Percentiles rank a stretch among this genome's conserved stretches.
These are phyloP conservation scores for Brachionus rubens DNA, from an alignment of 1,140 invertebrate species.

Conservation along the genomic window DNA sequence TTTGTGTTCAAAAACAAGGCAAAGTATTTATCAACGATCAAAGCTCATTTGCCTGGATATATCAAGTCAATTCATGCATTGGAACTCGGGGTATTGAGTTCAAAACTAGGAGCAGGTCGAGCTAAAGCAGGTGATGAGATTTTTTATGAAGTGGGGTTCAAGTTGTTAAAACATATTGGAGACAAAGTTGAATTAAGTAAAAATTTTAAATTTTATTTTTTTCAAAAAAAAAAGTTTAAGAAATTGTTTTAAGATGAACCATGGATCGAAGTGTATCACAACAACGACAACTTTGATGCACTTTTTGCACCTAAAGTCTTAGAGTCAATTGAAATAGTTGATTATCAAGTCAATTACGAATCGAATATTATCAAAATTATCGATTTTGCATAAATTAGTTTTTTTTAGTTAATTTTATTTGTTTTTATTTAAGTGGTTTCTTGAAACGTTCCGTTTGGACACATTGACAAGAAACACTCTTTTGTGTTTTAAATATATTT, in stretches of 20 bases:
- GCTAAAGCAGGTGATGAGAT: constrained; percentile 32
- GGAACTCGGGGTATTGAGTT: not conserved
- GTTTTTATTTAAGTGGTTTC: too few species aligned
- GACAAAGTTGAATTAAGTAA: constrained; percentile 21
- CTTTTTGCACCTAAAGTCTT: not conserved
- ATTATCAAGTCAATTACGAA: not conserved
- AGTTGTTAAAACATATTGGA: constrained; percentile 27
- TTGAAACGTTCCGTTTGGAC: too few species aligned
- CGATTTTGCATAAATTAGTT: constrained; percentile 34
- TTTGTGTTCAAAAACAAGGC: not conserved
- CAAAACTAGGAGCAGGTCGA: constrained; percentile 37
- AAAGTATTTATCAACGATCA: not conserved
- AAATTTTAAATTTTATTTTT: not conserved
- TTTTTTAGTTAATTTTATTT: not conserved
- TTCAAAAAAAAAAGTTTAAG: not conserved
- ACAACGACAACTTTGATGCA: not conserved
- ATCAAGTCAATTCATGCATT: constrained; percentile 22
- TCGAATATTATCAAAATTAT: constrained; percentile 37
- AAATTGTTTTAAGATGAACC: constrained; percentile 15
- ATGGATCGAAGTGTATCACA: constrained; percentile 33
- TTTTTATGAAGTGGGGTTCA: constrained; percentile 30
- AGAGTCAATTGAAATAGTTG: constrained; percentile 28
- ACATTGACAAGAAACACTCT: too few species aligned
- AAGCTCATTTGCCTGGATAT: constrained; percentile 5
- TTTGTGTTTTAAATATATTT: too few species aligned